Evolutionary conservation across 2,888 invertebrate species (phyloP), one percentile per base, ranked within the genome.

Genomic region (Lamproptera curius): DNA sequence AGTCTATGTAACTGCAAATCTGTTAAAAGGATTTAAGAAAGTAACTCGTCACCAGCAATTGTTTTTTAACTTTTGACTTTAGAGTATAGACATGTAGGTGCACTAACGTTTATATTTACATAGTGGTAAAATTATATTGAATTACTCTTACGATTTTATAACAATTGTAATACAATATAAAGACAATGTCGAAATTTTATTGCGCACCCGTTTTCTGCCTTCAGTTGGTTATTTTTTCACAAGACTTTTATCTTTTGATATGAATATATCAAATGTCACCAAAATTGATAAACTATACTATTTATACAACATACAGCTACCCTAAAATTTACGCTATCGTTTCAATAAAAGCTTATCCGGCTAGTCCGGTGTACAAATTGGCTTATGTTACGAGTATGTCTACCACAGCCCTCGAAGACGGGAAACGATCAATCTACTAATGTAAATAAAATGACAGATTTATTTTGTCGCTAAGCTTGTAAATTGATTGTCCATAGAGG

Each of bases 371-470:
- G 34, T 34, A 39, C 35, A 39, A 36, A 41, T 44, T 34, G 43
- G 63, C 17, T 58, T 66, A 57, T 49, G 47, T 48, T 55, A 61
- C 16, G 48, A 34, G n/a, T n/a, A n/a, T n/a, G n/a, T n/a, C 63
- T 58, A 73, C 51, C 62, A 55, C 53, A 59, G 53, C 45, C 58
- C 48, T 55, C 46, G 52, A 43, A 55, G 60, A 61, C 62, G 64
- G 68, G 65, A 67, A 68, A 63, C 72, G 70, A 78, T 78, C 75
- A 73, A 73, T 78, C 76, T 73, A 66, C 59, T 55, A 52, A 58
- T 58, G 67, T 66, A 77, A 75, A 77, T 78, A 75, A 73, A 73
- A 68, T 70, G 71, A 76, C 73, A 71, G 70, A 67, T 73, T 76
- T 76, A 73, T 77, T 75, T 73, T 63, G 28, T 31, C 20, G n/a